These are phyloP conservation scores for Pherbina coryleti DNA, from an alignment of 2,888 invertebrate species.

Conservation along the genomic window DNA sequence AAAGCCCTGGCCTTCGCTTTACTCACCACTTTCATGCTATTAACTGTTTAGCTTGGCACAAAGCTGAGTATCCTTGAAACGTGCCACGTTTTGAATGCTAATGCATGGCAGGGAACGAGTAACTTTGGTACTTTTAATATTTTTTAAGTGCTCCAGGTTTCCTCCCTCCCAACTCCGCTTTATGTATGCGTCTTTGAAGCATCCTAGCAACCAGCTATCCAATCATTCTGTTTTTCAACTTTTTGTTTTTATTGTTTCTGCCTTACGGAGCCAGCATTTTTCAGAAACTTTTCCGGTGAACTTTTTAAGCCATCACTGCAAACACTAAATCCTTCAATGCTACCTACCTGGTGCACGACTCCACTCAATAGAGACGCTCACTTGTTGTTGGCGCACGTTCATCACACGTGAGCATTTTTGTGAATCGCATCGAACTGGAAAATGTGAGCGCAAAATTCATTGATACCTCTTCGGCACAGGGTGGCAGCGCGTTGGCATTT, in stretches of 20 bases:
- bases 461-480: slow-evolving; percentile 14
- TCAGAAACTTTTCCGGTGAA: slow-evolving; percentile 17
- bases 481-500: background rate
- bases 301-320: slow-evolving; percentile 23
- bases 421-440: slow-evolving; percentile 42
- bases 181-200: too few species aligned
- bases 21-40: too few species aligned
- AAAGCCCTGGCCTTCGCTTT: too few species aligned
- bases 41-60: too few species aligned
- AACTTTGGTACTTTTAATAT: too few species aligned
- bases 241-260: background rate
- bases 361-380: slow-evolving; percentile 53
- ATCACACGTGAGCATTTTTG: slow-evolving; percentile 57
- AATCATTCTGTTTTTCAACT: background rate
- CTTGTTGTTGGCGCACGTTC: slow-evolving; percentile 52
- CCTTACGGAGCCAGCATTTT: background rate
- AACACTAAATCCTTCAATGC: background rate
- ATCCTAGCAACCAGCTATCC: background rate
- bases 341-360: background rate
- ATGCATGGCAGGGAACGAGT: too few species aligned
- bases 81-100: too few species aligned
- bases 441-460: background rate
- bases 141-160: background rate
- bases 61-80: too few species aligned
- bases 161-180: background rate